Percentiles rank a stretch among this genome's conserved stretches.
Evolutionary conservation across 2,113 vertebrate genomes (phyloP).

Genomic region (Malurus elegans): DNA sequence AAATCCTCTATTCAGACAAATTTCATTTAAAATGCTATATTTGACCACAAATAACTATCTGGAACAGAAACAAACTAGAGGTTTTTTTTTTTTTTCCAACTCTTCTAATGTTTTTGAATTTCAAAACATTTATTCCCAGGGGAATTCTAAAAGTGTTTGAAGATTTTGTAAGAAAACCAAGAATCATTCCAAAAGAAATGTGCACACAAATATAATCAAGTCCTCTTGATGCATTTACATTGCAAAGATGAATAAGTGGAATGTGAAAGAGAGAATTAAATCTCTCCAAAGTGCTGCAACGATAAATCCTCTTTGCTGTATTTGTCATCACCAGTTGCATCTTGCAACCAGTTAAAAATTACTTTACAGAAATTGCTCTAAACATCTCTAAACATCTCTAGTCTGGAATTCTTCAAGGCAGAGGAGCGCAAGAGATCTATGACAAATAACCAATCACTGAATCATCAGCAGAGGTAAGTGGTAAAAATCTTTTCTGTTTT

Average conservation of each 20-base stretch:
- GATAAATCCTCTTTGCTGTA: background rate
- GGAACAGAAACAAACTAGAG: background rate
- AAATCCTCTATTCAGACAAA: background rate
- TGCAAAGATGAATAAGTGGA: background rate
- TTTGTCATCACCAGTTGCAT: background rate
- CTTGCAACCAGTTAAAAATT: background rate
- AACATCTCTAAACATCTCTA: background rate
- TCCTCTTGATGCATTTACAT: background rate
- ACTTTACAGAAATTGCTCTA: background rate
- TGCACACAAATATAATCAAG: background rate
- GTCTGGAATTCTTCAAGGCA: background rate
- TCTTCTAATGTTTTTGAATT: background rate
- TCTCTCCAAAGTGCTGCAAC: background rate
- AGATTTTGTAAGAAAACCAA: background rate
- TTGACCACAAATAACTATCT: background rate
- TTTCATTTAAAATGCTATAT: background rate
- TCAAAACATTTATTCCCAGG: background rate
- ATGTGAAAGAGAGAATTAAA: background rate
- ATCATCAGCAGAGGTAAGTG: background rate
- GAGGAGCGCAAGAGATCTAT: background rate
- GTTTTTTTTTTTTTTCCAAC: background rate
- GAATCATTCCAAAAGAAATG: background rate
- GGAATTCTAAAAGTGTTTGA: background rate
- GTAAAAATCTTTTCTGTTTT: background rate
- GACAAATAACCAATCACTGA: background rate